phyloP scores from a whole-genome alignment of 2,113 vertebrate species.

The Sebastes schlegelii region DNA sequence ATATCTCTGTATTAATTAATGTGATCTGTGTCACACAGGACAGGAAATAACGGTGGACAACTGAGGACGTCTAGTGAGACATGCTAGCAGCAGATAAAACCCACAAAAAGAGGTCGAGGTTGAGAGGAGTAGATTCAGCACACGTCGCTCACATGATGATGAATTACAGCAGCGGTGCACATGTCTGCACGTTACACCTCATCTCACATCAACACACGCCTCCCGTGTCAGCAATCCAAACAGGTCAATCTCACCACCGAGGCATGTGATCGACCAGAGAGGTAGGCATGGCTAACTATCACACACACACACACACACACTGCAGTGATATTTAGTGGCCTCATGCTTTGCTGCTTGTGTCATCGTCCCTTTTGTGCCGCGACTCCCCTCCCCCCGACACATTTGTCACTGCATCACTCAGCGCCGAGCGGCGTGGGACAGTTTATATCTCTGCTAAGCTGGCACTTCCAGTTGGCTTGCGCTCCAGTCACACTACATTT shows the following conservation, averaged over 20 bases:
- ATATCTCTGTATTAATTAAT: neutral
- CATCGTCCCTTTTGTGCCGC: constrained; percentile 60
- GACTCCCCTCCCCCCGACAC: constrained; percentile 19
- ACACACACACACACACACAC: constrained; percentile 20
- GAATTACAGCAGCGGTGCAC: constrained; percentile 36
- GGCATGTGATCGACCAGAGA: constrained; percentile 35
- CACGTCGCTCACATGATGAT: constrained; percentile 29
- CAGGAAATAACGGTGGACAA: neutral
- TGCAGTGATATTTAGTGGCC: constrained; percentile 68
- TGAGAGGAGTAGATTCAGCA: neutral
- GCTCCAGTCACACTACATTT: constrained; percentile 43
- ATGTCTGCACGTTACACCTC: constrained; percentile 36
- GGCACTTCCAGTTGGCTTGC: constrained; percentile 58
- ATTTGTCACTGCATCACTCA: constrained; percentile 80
- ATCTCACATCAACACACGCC: constrained; percentile 30
- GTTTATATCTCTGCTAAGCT: constrained; percentile 74
- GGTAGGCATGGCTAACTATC: neutral
- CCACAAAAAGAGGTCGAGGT: neutral
- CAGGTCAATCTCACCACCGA: constrained; percentile 44
- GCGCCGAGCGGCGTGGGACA: constrained; percentile 53
- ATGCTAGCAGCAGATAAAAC: neutral
- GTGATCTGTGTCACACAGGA: neutral
- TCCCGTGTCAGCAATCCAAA: constrained; percentile 40
- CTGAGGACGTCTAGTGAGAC: neutral
- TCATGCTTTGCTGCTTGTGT: constrained; percentile 74